phyloP scores from a whole-genome alignment of 2,888 invertebrate species.

The Nomada flava region DNA sequence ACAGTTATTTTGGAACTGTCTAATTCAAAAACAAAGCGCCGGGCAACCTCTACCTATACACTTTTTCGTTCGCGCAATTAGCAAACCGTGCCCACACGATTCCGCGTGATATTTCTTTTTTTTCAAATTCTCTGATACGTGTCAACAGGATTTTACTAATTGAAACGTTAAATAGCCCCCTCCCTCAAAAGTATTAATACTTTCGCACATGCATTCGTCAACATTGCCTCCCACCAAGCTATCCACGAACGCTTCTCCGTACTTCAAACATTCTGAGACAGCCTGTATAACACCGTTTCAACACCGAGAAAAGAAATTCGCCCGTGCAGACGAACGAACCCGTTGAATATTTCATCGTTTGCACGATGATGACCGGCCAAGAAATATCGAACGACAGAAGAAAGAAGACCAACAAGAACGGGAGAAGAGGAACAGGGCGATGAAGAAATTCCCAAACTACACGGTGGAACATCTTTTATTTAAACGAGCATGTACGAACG shows the following conservation, averaged over 20 bases:
- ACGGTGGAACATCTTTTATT: slow-evolving; percentile 48
- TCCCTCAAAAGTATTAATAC: background rate
- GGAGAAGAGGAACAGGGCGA: background rate
- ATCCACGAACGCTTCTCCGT: background rate
- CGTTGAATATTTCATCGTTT: slow-evolving; percentile 13
- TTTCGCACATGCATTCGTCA: background rate
- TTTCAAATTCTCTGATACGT: too few species aligned
- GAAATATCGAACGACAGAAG: slow-evolving; percentile 29
- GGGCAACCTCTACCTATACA: background rate
- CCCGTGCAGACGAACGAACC: background rate
- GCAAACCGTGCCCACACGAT: background rate
- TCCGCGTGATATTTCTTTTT: too few species aligned
- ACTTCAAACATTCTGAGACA: background rate
- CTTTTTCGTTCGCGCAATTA: background rate
- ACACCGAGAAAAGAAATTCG: slow-evolving; percentile 21
- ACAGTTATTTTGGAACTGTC: background rate
- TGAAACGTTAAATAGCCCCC: slow-evolving; percentile 9
- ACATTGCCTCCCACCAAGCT: background rate
- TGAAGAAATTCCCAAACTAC: slow-evolving; percentile 39
- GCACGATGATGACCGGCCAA: slow-evolving; percentile 25
- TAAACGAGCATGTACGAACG: slow-evolving; percentile 33
- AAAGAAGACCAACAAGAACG: background rate
- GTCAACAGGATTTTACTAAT: background rate
- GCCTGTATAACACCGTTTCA: background rate
- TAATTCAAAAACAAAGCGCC: background rate